Base-by-base conservation (phyloP, 1,140 invertebrate genomes). In the Manduca sexta region DNA sequence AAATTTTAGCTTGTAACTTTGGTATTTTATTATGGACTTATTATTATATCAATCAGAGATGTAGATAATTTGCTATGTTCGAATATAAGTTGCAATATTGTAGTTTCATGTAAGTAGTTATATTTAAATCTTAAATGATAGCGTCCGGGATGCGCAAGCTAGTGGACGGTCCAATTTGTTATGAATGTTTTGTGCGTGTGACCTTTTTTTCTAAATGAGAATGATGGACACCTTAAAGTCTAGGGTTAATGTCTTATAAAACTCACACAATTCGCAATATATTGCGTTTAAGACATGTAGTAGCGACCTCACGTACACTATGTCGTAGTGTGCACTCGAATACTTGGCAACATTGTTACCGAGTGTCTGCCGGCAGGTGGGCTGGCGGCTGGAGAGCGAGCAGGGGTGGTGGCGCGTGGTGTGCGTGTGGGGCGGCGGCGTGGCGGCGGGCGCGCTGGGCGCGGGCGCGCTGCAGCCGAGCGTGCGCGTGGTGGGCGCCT, bases 401-500 rank as follows among this genome's bases (percentile, higher is more conserved):
- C 95, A 98, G 76, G 92, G 94, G 49, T 92, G 90, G 81, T 88
- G 92, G 80, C 88, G 93, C 52, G 90, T 96, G 44, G 87, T 90
- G 18, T 61, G 89, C 13, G 85, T 95, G 60, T 96, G 95, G 83
- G 47, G 90, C 4, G 87, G 88, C 10, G 94, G 94, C 14, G 91
- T 92, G 34, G 75, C 90, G 35, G 89, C 88, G 30, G 92, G 94
- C 39, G 92, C 92, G 1, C 79, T 95, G 31, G 92, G 93, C 29
- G 93, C 94, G 6, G 94, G 93, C 6, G 88, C 94, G 52, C 82
- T 94, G 59, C 94, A 97, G 81, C 93, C 94, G 0, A 80, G 87
- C 63, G 89, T 94, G 35, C 91, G 88, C 57, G 88, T 99, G 45
- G 92, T 96, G 38, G 97, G 97, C 12, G 94, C 97, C 37, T 97